These are phyloP conservation scores for Cylas formicarius DNA, from an alignment of 1,140 invertebrate species.

Conservation along the genomic window DNA sequence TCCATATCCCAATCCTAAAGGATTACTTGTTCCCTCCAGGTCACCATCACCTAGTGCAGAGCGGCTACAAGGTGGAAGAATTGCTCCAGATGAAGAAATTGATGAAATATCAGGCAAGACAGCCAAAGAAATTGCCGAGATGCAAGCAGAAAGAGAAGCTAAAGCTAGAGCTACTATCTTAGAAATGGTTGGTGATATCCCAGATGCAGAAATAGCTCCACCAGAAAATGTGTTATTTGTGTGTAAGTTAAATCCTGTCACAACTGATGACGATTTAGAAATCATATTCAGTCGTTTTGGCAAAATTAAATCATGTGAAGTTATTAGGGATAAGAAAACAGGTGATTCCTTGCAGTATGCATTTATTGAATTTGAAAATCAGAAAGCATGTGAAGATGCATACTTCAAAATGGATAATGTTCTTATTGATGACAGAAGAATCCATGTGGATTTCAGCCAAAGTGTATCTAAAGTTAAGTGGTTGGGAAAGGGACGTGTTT, in stretches of 20 bases:
- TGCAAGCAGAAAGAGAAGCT: conserved; percentile 86
- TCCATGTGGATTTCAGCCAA: conserved; percentile 99
- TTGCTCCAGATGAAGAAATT: conserved; percentile 90
- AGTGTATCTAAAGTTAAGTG: conserved; percentile 90
- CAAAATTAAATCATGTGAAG: conserved; percentile 90
- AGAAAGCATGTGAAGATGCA: conserved; percentile 93
- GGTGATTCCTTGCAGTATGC: conserved; percentile 97
- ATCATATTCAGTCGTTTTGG: conserved; percentile 98
- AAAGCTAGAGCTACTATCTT: conserved; percentile 94
- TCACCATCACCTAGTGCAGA: conserved; percentile 86
- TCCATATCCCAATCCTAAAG: conserved; percentile 84
- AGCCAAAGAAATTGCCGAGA: conserved; percentile 77
- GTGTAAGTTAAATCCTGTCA: conserved; percentile 99
- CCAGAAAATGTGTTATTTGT: conserved; percentile 99
- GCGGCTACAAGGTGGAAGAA: conserved; percentile 70
- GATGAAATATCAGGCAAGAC: conserved; percentile 77
- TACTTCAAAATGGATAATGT: conserved; percentile 99
- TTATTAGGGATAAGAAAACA: conserved; percentile 89
- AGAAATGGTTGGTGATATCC: conserved; percentile 97
- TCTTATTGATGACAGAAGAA: conserved; percentile 94
- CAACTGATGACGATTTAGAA: conserved; percentile 94
- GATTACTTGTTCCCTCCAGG: conserved; percentile 65
- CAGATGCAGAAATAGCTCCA: conserved; percentile 93
- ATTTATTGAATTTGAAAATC: conserved; percentile 96
- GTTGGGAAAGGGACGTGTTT: conserved; percentile 72